Conservation (phyloP, 2,797 vertebrate genomes). For the Alcedo quadribrachys region DNA sequence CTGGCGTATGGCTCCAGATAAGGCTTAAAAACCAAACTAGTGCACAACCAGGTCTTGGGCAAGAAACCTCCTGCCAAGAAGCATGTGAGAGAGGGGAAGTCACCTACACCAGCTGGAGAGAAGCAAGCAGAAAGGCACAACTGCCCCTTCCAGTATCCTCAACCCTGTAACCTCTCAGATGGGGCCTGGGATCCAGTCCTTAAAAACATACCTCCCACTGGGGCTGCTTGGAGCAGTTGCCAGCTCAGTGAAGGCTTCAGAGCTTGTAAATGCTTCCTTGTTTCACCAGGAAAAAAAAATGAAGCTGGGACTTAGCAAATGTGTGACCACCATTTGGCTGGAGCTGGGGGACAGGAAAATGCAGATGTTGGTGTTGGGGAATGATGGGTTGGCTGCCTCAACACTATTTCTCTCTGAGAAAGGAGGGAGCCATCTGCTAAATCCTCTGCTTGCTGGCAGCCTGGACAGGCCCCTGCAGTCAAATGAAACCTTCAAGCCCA, state of each 20-base stretch:
- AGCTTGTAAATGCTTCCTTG: neutral
- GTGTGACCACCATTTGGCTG: neutral
- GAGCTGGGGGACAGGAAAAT: neutral
- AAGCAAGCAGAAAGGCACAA: neutral
- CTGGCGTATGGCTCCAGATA: neutral
- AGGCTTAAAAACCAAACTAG: neutral
- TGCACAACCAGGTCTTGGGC: neutral
- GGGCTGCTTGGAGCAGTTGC: neutral
- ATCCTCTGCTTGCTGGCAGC: neutral
- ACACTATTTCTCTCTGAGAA: neutral
- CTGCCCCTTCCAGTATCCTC: neutral
- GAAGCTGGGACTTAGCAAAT: neutral
- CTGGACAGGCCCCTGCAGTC: neutral
- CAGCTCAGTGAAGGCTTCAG: neutral
- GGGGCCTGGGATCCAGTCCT: neutral
- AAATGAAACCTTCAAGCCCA: rapidly evolving
- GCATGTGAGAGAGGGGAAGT: neutral
- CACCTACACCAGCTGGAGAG: neutral
- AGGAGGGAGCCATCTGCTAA: neutral
- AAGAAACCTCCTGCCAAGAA: neutral
- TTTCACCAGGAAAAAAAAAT: neutral
- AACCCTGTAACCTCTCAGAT: neutral
- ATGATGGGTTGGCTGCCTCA: neutral
- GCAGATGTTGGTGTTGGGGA: neutral
- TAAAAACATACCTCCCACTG: neutral